These are phyloP conservation scores for Pyrrhia umbra DNA, from an alignment of 2,888 invertebrate genomes.

Conservation along the genomic window DNA sequence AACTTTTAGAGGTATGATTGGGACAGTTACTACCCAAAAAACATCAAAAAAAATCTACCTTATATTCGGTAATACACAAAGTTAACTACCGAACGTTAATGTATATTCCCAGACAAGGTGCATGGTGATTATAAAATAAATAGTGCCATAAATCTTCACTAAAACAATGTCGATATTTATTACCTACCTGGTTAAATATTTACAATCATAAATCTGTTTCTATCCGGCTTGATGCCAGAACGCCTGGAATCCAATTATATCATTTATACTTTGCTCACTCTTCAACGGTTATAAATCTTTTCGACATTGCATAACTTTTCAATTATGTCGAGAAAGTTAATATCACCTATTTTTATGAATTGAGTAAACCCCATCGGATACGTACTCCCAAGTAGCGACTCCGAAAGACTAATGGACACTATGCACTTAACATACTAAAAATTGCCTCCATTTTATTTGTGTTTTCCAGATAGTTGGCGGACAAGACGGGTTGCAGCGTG, in stretches of 20 bases:
- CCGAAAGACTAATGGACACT: background rate
- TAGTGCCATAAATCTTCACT: slow-evolving; percentile 12
- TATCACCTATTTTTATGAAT: background rate
- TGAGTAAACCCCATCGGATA: background rate
- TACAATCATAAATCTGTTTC: slow-evolving; percentile 37
- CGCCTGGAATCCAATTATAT: slow-evolving; percentile 14
- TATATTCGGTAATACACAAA: background rate
- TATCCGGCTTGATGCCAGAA: slow-evolving; percentile 16
- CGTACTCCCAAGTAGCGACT: too few species aligned
- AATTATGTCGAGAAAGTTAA: background rate
- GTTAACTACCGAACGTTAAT: slow-evolving; percentile 10
- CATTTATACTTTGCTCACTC: slow-evolving; percentile 30
- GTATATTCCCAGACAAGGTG: background rate
- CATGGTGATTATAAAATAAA: slow-evolving; percentile 35
- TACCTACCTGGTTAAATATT: slow-evolving; percentile 32
- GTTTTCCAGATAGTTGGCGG: slow-evolving; percentile 88
- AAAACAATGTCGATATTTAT: slow-evolving; percentile 34
- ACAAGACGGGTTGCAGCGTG: slow-evolving; percentile 91
- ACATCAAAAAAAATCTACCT: slow-evolving; percentile 9
- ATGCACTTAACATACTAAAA: too few species aligned
- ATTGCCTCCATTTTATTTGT: too few species aligned
- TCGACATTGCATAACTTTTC: slow-evolving; percentile 1
- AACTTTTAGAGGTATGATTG: slow-evolving; percentile 88
- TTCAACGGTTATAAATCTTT: background rate
- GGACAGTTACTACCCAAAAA: background rate